Conservation (phyloP, 2,888 invertebrate species). For the Exephanes ischioxanthus region DNA sequence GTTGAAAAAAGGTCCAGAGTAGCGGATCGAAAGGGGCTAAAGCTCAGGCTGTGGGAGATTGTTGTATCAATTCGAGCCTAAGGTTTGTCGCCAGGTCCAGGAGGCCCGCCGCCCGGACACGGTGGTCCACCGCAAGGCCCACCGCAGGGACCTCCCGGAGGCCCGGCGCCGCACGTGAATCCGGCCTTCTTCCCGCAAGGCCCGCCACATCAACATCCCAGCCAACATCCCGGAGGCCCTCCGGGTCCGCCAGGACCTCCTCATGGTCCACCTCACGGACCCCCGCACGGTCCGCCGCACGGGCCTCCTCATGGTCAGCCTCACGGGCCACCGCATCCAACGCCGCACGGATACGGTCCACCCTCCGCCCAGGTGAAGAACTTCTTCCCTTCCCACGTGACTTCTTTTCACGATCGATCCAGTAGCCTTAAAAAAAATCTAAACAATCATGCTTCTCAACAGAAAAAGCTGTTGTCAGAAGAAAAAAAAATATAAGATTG, state of each 20-base stretch:
- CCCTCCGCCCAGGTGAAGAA: constrained; percentile 83
- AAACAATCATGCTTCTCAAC: neutral
- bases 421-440: neutral
- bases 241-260: constrained; percentile 87
- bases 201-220: constrained; percentile 86
- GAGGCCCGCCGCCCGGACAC: constrained; percentile 86
- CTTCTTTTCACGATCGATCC: neutral
- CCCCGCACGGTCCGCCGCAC: constrained; percentile 89
- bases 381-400: too few species aligned
- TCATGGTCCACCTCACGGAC: constrained; percentile 89
- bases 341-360: constrained; percentile 87
- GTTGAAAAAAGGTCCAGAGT: too few species aligned
- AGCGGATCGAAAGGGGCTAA: neutral
- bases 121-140: constrained; percentile 87
- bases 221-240: constrained; percentile 87
- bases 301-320: constrained; percentile 89
- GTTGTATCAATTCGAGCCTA: constrained; percentile 64
- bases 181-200: constrained; percentile 97
- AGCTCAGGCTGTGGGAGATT: neutral
- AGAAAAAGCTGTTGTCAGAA: too few species aligned
- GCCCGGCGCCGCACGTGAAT: constrained; percentile 97
- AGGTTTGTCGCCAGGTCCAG: constrained; percentile 83
- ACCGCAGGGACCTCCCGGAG: constrained; percentile 86
- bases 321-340: constrained; percentile 88
- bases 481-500: too few species aligned